These are phyloP conservation scores for Drosophila carrolli DNA, from an alignment of 1,140 invertebrate species.

Conservation along the genomic window DNA sequence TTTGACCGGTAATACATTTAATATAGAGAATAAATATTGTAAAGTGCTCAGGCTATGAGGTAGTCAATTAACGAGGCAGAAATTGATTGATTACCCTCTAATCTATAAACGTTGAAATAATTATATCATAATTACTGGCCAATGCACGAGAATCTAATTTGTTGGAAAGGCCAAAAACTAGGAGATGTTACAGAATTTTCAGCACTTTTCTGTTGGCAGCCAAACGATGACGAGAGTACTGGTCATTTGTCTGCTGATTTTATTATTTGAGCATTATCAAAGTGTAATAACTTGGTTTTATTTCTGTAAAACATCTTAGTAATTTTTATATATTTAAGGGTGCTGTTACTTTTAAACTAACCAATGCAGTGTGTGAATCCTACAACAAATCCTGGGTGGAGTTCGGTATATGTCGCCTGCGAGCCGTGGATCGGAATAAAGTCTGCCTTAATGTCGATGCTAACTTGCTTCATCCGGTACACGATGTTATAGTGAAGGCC, in stretches of 20 bases:
- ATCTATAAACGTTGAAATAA: slow-evolving; percentile 3
- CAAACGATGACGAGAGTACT: slow-evolving; percentile 22
- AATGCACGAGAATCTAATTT: slow-evolving; percentile 17
- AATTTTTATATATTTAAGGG: slow-evolving; percentile 15
- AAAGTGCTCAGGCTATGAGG: neutral
- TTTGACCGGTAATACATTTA: neutral
- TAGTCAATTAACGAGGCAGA: slow-evolving; percentile 14
- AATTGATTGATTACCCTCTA: slow-evolving; percentile 36
- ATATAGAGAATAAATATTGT: neutral
- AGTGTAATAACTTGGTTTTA: slow-evolving; percentile 4
- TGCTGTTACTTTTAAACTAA: slow-evolving; percentile 47
- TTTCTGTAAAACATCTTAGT: neutral
- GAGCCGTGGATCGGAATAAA: slow-evolving; percentile 45
- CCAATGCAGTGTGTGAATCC: slow-evolving; percentile 55
- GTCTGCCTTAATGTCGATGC: slow-evolving; percentile 44
- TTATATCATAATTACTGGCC: slow-evolving; percentile 7
- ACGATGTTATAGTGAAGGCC: slow-evolving; percentile 33
- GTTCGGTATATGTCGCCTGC: slow-evolving; percentile 41
- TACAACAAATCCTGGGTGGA: slow-evolving; percentile 58
- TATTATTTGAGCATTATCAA: slow-evolving; percentile 7
- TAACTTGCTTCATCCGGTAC: slow-evolving; percentile 35
- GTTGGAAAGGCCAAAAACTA: neutral
- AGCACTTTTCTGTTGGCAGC: slow-evolving; percentile 1
- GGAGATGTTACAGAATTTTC: no score
- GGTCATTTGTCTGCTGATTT: slow-evolving; percentile 2